A percentile compares a stretch with the other conserved stretches of the same genome.
Conservation (phyloP, 2,797 vertebrate species). For the Nyctibius grandis region DNA sequence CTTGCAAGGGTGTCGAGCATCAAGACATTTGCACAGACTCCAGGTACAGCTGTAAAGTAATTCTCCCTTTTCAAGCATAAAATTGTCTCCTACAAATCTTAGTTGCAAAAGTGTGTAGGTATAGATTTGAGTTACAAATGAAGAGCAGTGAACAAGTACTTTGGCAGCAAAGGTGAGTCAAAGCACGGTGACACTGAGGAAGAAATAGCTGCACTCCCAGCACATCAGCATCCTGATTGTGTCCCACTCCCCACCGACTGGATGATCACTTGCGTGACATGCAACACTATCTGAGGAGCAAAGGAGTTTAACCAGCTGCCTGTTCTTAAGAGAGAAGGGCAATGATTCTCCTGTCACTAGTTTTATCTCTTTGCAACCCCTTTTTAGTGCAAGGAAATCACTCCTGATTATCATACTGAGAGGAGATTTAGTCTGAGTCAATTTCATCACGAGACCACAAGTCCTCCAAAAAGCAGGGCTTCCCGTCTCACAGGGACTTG, state of each 20-base stretch:
- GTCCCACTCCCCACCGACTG: background rate
- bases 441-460: background rate
- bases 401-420: background rate
- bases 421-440: background rate
- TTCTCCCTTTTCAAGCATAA: conserved; percentile 42
- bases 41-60: conserved; percentile 44
- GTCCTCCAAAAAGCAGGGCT: background rate
- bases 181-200: background rate
- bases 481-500: background rate
- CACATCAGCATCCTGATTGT: background rate
- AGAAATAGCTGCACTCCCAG: background rate
- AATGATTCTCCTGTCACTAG: background rate
- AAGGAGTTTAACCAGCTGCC: background rate
- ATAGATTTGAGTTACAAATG: conserved; percentile 24
- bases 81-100: conserved; percentile 53
- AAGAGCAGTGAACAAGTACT: background rate
- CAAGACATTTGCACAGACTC: conserved; percentile 29
- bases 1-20: background rate
- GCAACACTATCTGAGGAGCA: background rate
- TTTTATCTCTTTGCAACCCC: background rate
- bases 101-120: background rate
- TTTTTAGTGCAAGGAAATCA: background rate
- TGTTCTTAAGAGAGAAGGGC: background rate
- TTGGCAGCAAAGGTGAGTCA: conserved; percentile 23
- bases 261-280: background rate